phyloP scores from a whole-genome alignment of 2,888 invertebrate genomes.

The Ochropacha duplaris region DNA sequence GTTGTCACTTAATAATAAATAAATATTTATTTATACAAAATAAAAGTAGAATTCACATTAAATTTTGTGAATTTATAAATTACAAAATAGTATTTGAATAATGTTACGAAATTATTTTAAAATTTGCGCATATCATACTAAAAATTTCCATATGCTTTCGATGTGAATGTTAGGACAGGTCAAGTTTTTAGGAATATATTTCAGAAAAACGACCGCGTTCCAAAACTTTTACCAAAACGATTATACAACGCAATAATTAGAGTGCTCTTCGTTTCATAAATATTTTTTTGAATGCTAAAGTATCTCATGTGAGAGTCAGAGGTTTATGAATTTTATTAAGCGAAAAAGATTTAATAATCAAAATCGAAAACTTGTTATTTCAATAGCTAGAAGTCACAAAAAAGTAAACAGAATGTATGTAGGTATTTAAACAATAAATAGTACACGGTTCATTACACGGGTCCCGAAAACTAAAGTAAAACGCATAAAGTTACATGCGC shows the following conservation, averaged over 20 bases:
- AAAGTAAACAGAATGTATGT: too few relatives aligned
- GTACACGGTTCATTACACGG: too few relatives aligned
- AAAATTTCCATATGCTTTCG: background rate
- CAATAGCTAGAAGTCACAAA: too few relatives aligned
- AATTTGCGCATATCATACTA: background rate
- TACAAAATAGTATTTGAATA: background rate
- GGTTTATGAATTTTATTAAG: too few relatives aligned
- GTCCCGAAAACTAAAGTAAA: background rate
- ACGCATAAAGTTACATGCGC: conserved; percentile 4
- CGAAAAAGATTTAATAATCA: too few relatives aligned
- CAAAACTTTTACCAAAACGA: background rate
- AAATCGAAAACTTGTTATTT: too few relatives aligned
- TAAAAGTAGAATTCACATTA: background rate
- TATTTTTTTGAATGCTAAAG: too few relatives aligned
- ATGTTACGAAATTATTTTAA: background rate
- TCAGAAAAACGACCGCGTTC: background rate
- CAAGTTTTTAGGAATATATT: background rate
- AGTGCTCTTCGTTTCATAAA: too few relatives aligned
- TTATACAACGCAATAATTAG: background rate
- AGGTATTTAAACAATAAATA: too few relatives aligned
- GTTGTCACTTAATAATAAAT: background rate
- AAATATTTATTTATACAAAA: background rate
- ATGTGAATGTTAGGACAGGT: conserved; percentile 2
- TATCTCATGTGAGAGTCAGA: too few relatives aligned
- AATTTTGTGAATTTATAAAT: background rate